Evolutionary conservation across 2,888 invertebrate species (phyloP).

Genomic region (Leuctra nigra): DNA sequence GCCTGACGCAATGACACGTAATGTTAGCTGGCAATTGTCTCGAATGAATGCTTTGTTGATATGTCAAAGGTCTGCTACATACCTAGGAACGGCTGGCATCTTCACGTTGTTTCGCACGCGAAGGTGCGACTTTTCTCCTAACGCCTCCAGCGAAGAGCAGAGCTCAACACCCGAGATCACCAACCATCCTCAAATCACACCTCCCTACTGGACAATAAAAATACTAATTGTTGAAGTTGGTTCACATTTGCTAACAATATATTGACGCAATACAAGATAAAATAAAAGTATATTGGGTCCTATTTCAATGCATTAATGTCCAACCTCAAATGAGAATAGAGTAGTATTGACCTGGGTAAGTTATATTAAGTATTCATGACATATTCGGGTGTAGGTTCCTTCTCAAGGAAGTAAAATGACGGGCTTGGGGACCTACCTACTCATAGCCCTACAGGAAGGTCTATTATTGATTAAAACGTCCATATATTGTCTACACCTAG

Average conservation of each 20-base stretch:
- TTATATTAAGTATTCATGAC: constrained; percentile 14
- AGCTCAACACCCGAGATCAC: not conserved
- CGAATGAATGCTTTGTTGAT: too few species aligned
- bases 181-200: constrained; percentile 5
- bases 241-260: too few species aligned
- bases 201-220: too few species aligned
- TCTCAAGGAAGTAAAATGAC: constrained; percentile 9
- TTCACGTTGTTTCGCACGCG: constrained; percentile 18
- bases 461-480: constrained; percentile 14
- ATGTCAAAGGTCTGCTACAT: not conserved
- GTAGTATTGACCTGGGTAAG: too few species aligned
- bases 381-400: constrained; percentile 9
- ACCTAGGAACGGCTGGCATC: constrained; percentile 27
- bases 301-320: too few species aligned
- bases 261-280: too few species aligned
- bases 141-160: constrained; percentile 14
- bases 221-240: too few species aligned
- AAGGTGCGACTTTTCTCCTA: constrained; percentile 5
- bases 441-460: constrained; percentile 14
- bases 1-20: constrained; percentile 60
- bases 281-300: too few species aligned
- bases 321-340: too few species aligned
- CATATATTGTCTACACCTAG: not conserved
- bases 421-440: constrained; percentile 3
- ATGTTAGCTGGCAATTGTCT: too few species aligned